These are phyloP conservation scores for Ctenopoma multispine DNA, from an alignment of 2,797 vertebrate species.

Conservation along the genomic window DNA sequence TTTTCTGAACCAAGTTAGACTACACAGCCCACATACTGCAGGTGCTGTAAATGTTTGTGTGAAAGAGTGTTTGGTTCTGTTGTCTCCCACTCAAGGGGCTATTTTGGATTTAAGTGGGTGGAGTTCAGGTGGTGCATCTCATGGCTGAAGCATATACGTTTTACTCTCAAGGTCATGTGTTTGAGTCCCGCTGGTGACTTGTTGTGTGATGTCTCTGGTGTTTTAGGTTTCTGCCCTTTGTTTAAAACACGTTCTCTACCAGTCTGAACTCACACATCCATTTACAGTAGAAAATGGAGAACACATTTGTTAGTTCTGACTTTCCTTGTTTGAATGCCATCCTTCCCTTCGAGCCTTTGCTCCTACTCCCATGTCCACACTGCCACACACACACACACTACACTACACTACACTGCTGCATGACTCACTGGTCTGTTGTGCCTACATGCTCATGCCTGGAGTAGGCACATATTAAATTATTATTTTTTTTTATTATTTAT, in stretches of 20 bases:
- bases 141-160: slow-evolving; percentile 57
- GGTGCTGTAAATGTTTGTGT: slow-evolving; percentile 71
- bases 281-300: slow-evolving; percentile 21
- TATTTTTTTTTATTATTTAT: slow-evolving; percentile 45
- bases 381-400: slow-evolving; percentile 6
- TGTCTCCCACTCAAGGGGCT: slow-evolving; percentile 73
- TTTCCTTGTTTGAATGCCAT: slow-evolving; percentile 41
- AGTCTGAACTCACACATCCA: slow-evolving; percentile 1
- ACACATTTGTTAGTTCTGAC: slow-evolving; percentile 31
- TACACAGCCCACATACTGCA: slow-evolving; percentile 69
- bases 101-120: slow-evolving; percentile 70
- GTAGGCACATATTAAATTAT: slow-evolving; percentile 53
- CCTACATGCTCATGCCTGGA: slow-evolving; percentile 61
- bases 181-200: slow-evolving; percentile 4
- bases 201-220: neutral
- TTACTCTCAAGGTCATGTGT: slow-evolving; percentile 18
- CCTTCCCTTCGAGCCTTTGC: slow-evolving; percentile 38
- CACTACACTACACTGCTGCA: slow-evolving; percentile 19
- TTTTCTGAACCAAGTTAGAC: slow-evolving; percentile 62
- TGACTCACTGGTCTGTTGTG: slow-evolving; percentile 65
- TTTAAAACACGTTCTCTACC: neutral
- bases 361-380: slow-evolving; percentile 34
- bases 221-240: neutral
- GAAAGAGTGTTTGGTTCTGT: slow-evolving; percentile 59
- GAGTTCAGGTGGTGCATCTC: slow-evolving; percentile 72